A percentile compares a stretch with the other conserved stretches of the same genome.
phyloP scores from a whole-genome alignment of 2,888 invertebrate species.

The Spodoptera picta region DNA sequence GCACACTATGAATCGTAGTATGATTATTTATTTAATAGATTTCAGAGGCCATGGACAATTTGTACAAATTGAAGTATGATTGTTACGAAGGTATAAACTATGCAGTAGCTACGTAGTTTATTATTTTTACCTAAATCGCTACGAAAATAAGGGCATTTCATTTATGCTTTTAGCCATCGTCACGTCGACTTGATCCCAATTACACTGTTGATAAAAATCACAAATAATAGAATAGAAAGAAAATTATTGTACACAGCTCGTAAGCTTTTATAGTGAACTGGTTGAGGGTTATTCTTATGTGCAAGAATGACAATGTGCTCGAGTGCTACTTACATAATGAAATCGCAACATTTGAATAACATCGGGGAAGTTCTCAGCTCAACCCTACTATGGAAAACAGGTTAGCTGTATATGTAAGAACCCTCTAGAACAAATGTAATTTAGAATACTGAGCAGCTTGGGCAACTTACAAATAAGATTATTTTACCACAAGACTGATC shows the following conservation, averaged over 20 bases:
- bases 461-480: constrained; percentile 44
- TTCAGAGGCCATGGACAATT: constrained; percentile 19
- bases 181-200: too few relatives aligned
- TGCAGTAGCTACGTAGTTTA: too few relatives aligned
- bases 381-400: constrained; percentile 17
- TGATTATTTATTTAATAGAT: constrained; percentile 4
- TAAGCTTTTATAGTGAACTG: constrained; percentile 32
- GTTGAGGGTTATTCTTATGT: constrained; percentile 30
- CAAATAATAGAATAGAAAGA: constrained; percentile 12
- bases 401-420: constrained; percentile 32
- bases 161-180: too few relatives aligned
- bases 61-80: constrained; percentile 11
- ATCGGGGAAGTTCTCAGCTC: constrained; percentile 31
- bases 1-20: constrained; percentile 1
- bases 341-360: constrained; percentile 60
- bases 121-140: too few relatives aligned
- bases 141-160: too few relatives aligned
- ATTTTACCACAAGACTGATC: constrained; percentile 30
- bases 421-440: constrained; percentile 49
- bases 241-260: constrained; percentile 42
- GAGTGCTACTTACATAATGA: constrained; percentile 58
- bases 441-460: constrained; percentile 44
- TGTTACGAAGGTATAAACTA: too few relatives aligned
- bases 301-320: constrained; percentile 41
- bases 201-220: too few relatives aligned